Conservation (phyloP, 2,113 vertebrate genomes). For the Corythornis madagascariensis region DNA sequence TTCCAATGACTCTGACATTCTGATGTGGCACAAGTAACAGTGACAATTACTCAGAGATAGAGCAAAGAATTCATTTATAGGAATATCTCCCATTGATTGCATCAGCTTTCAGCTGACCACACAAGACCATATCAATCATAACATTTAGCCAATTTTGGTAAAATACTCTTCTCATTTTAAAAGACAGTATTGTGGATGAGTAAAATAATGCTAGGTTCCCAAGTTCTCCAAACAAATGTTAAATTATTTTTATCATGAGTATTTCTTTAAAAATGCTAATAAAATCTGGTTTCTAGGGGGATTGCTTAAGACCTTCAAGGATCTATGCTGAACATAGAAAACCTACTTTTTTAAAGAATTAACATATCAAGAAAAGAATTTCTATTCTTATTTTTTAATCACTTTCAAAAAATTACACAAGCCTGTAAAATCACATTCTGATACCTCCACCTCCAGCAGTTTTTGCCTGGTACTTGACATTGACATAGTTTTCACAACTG, state of each 20-base stretch:
- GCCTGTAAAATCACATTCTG: conserved; percentile 34
- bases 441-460: conserved; percentile 4
- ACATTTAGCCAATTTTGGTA: not conserved
- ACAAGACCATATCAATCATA: not conserved
- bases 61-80: not conserved
- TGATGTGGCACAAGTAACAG: not conserved
- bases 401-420: conserved; percentile 39
- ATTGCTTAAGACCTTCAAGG: conserved; percentile 3
- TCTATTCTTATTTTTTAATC: conserved; percentile 64
- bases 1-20: not conserved
- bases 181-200: not conserved
- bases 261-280: not conserved
- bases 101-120: not conserved
- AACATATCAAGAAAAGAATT: conserved; percentile 49
- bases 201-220: not conserved
- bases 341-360: not conserved
- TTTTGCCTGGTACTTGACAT: conserved; percentile 65
- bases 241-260: not conserved
- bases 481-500: conserved; percentile 59
- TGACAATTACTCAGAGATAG: not conserved
- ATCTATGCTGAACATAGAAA: not conserved
- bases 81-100: no score
- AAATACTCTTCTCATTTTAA: not conserved
- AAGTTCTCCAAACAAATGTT: not conserved
- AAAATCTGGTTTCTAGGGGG: not conserved